Percentiles rank a stretch among this genome's conserved stretches.
Evolutionary conservation across 2,797 vertebrate genomes (phyloP).

Genomic region (Bovichtus variegatus): DNA sequence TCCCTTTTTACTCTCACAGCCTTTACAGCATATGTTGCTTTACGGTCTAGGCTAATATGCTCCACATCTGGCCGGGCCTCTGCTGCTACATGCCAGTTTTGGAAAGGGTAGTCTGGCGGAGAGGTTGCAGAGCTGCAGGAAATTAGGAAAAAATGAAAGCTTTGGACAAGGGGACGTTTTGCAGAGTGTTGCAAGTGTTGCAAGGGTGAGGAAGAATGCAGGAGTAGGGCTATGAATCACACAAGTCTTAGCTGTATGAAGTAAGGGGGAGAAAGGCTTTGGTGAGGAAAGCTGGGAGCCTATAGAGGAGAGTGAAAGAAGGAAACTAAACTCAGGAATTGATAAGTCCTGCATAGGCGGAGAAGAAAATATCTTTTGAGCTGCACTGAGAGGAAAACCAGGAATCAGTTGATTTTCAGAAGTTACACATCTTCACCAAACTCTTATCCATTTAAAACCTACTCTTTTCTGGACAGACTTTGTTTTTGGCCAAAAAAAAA

Average conservation of each 20-base stretch:
- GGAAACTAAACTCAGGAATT: conserved; percentile 33
- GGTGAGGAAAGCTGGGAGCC: conserved; percentile 41
- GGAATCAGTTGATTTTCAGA: conserved; percentile 41
- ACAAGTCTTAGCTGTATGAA: conserved; percentile 27
- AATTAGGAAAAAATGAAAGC: conserved; percentile 66
- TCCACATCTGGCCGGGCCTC: conserved; percentile 83
- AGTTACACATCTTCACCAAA: neutral
- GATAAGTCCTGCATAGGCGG: conserved; percentile 37
- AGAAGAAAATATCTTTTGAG: conserved; percentile 76
- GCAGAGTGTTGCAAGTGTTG: conserved; percentile 55
- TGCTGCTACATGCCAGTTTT: conserved; percentile 67
- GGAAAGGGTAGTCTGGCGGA: conserved; percentile 54
- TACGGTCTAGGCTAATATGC: conserved; percentile 74
- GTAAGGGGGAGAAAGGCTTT: conserved; percentile 7
- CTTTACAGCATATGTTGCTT: conserved; percentile 69
- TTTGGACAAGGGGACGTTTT: conserved; percentile 66
- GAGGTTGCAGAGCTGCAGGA: conserved; percentile 70
- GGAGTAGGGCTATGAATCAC: conserved; percentile 51
- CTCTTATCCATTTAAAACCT: neutral
- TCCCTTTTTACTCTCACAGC: conserved; percentile 50
- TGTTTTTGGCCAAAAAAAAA: neutral
- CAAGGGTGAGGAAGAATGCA: conserved; percentile 51
- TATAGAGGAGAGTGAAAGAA: conserved; percentile 23
- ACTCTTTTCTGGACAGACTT: neutral
- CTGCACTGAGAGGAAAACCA: conserved; percentile 76